phyloP scores from a whole-genome alignment of 1,140 invertebrate species.

The Carposina sasakii region DNA sequence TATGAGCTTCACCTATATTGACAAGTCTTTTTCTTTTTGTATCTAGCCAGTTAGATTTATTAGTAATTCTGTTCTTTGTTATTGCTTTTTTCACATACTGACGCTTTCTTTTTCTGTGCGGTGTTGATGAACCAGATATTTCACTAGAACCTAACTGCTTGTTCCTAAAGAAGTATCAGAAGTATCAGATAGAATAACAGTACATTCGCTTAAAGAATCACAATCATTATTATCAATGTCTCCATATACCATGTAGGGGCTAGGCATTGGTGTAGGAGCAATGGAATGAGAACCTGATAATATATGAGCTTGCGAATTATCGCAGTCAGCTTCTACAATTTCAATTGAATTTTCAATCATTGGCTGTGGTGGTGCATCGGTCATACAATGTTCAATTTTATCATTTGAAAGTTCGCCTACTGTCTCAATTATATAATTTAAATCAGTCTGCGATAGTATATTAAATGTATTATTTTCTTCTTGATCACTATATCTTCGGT shows the following conservation, averaged over 20 bases:
- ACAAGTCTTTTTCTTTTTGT: slow-evolving; percentile 16
- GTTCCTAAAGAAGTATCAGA: slow-evolving; percentile 14
- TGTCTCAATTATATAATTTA: slow-evolving; percentile 13
- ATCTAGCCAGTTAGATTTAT: slow-evolving; percentile 20
- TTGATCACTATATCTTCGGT: slow-evolving; percentile 5
- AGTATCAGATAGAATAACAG: no score
- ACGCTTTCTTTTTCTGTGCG: slow-evolving; percentile 13
- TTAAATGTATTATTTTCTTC: slow-evolving; percentile 7
- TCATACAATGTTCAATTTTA: slow-evolving; percentile 8
- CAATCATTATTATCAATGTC: slow-evolving; percentile 13
- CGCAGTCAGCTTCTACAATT: slow-evolving; percentile 10
- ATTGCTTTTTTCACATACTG: slow-evolving; percentile 17
- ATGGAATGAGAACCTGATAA: no score
- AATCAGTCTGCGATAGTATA: slow-evolving; percentile 12
- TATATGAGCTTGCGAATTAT: no score
- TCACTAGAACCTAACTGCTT: slow-evolving; percentile 17
- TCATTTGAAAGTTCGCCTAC: slow-evolving; percentile 12
- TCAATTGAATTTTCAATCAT: slow-evolving; percentile 12
- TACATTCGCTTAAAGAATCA: slow-evolving; percentile 13
- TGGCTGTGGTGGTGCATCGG: slow-evolving; percentile 11
- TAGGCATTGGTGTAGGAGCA: slow-evolving; percentile 12
- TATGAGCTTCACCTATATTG: slow-evolving; percentile 20
- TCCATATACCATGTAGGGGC: slow-evolving; percentile 12
- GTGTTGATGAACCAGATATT: slow-evolving; percentile 20
- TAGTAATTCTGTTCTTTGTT: slow-evolving; percentile 14